phyloP scores from a whole-genome alignment of 2,888 invertebrate genomes.

The Hydriomena furcata region DNA sequence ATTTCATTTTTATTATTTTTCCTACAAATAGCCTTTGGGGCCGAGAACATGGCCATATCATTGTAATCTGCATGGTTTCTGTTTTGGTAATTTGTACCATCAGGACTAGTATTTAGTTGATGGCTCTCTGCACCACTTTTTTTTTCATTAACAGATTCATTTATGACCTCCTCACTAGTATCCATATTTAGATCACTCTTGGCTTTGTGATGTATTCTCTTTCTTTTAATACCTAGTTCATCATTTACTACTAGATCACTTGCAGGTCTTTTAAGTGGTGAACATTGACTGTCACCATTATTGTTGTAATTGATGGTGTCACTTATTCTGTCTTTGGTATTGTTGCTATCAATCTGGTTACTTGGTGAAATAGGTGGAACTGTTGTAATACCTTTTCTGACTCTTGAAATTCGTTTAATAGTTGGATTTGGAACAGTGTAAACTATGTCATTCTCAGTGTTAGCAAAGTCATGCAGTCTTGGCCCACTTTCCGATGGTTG shows the following conservation, averaged over 20 bases:
- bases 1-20: background rate
- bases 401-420: slow-evolving; percentile 13
- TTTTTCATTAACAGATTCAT: background rate
- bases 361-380: background rate
- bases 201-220: background rate
- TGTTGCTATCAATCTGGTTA: slow-evolving; percentile 1
- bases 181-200: background rate
- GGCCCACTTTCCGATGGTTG: background rate
- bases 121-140: background rate
- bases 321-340: background rate
- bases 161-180: background rate
- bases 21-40: background rate
- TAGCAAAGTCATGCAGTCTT: background rate
- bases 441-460: background rate
- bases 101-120: background rate
- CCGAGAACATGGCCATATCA: slow-evolving; percentile 6
- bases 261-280: slow-evolving; percentile 3
- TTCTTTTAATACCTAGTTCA: background rate
- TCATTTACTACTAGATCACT: background rate
- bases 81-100: background rate
- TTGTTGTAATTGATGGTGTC: background rate
- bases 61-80: slow-evolving; percentile 10
- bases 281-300: background rate
- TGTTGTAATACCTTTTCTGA: slow-evolving; percentile 4
- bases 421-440: slow-evolving; percentile 8